Percentiles rank a stretch among this genome's conserved stretches.
phyloP scores from a whole-genome alignment of 1,140 invertebrate genomes.

The Cherax destructor region DNA sequence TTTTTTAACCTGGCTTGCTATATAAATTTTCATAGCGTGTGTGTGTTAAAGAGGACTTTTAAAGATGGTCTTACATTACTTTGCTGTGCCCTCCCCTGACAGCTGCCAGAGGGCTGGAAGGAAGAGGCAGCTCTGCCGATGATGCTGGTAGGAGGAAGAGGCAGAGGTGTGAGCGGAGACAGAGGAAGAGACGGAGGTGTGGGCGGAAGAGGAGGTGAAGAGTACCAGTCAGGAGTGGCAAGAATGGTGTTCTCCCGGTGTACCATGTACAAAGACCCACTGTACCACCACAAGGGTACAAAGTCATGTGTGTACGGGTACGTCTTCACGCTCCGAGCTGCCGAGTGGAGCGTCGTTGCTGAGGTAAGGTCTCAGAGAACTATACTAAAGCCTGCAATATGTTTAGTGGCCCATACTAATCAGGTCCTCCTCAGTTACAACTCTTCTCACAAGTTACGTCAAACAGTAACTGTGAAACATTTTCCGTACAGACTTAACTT shows the following conservation, averaged over 20 bases:
- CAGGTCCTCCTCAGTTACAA: too few relatives aligned
- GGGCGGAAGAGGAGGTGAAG: too few relatives aligned
- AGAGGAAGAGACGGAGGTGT: too few relatives aligned
- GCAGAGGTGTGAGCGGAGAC: background rate
- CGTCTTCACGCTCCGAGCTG: conserved; percentile 72
- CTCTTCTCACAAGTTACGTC: too few relatives aligned
- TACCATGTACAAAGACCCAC: conserved; percentile 73
- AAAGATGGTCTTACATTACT: too few relatives aligned
- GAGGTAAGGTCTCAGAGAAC: conserved; percentile 72
- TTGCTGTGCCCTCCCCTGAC: background rate
- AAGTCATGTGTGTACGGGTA: conserved; percentile 74
- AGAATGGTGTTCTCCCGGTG: conserved; percentile 70
- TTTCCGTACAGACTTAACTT: too few relatives aligned
- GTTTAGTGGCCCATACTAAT: too few relatives aligned
- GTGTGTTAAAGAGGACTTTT: too few relatives aligned
- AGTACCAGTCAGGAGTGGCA: background rate
- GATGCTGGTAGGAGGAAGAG: background rate
- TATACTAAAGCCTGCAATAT: too few relatives aligned
- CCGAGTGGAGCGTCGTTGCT: conserved; percentile 74
- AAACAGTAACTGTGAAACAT: too few relatives aligned
- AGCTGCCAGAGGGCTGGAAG: conserved; percentile 67
- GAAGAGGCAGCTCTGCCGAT: conserved; percentile 48
- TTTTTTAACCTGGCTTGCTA: too few relatives aligned
- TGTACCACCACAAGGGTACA: conserved; percentile 72
- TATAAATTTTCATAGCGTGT: too few relatives aligned